Evolutionary conservation across 2,113 vertebrate genomes (phyloP), one percentile per base, ranked within the genome.

Genomic region (Camarhynchus parvulus): DNA sequence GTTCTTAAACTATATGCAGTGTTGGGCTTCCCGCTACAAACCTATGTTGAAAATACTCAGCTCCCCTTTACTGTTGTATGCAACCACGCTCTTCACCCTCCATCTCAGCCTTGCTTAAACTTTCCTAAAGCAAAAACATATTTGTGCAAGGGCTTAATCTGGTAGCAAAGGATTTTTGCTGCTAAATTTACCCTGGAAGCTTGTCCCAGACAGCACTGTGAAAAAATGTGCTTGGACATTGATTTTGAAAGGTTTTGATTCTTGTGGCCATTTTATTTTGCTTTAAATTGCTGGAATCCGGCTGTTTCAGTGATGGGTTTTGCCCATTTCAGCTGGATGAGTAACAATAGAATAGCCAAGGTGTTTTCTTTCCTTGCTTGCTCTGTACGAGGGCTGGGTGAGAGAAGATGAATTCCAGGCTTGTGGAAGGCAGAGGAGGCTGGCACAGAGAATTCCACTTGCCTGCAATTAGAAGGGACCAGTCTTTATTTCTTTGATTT

Each of bases 81-180:
- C 24, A 92, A 68, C 64, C 76, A 93, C 50, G 11, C 46, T 11
- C 46, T 82, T 66, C 44, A 68, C 33, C 56, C 41, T 68, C 41
- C 33, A 15, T 90, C 47, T 92, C 69, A 96, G 73, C 44, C 77
- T 89, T 70, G n/a, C 69, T 81, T 87, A 78, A 96, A 84, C 52
- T 72, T 84, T 68, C 19, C 37, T 84, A 87, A 94, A 91, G 61
- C 42, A 72, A 89, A 96, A 91, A 61, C 77, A 62, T 42, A 63
- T 84, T 94, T 94, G 31, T 2, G 6, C 2, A 35, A 81, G 80
- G 44, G 25, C 44, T 87, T 91, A 49, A 83, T 87, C 72, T 92
- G 80, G 20, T 76, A 74, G 55, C 61, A 84, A 92, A 92, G 8
- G 61, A 75, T 72, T 94, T 69, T 92, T 91, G 53, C 61, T 89